Evolutionary conservation across 2,797 vertebrate genomes (phyloP), one percentile per base, ranked within the genome.

Genomic region (Capromys pilorides): DNA sequence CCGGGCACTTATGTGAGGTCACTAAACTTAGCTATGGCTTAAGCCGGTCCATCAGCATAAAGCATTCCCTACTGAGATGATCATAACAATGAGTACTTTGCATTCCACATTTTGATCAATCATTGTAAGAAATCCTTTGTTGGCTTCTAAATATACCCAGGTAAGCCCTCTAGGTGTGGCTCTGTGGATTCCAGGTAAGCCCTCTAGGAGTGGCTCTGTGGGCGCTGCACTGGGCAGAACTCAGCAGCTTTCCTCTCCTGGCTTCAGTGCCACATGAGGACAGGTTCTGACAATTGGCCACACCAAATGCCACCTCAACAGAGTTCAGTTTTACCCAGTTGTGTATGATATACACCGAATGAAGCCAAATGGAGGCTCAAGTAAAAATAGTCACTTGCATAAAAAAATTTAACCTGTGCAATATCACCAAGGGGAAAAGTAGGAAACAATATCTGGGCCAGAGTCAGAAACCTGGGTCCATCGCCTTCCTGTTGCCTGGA

Each of bases 21-120:
- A 96, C 93, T 86, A 88, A 86, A 75, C 5, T 4, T 85, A 67
- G 91, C 73, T 90, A 91, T 87, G 95, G 71, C 71, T 84, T 75
- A 85, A 94, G 41, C 73, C 62, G 49, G 62, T 67, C 66, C 84
- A 41, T 88, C 36, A 90, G 67, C 81, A 73, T 39, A 86, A 93
- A 87, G 57, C 85, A 95, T 90, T 86, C 39, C 49, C 91, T 78
- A 66, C 66, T 51, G 19, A 91, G 33, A 86, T 2, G 79, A 41
- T 13, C 79, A 14, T 88, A 57, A 91, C 26, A 89, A 64, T 69
- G 81, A 96, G 88, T 84, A 51, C 28, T 45, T 92, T 94, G 8
- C 49, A 26, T 75, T 62, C 66, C 11, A 36, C 82, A 80, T 31
- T 24, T 94, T 45, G 16, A 91, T 90, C 83, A 75, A 26, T 79